Conservation (phyloP, 2,888 invertebrate genomes). For the Bombylius discolor region DNA sequence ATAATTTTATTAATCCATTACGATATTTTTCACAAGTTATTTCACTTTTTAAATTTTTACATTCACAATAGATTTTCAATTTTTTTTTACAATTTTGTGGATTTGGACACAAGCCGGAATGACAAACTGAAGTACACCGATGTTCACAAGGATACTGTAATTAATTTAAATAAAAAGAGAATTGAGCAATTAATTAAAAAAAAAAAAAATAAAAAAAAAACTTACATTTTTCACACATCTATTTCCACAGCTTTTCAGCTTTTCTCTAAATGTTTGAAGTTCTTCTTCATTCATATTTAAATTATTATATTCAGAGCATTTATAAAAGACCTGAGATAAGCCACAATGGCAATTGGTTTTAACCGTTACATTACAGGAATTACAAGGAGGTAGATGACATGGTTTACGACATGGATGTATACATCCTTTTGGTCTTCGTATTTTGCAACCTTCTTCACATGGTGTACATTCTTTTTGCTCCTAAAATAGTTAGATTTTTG, state of each 20-base stretch:
- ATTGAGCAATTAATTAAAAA: neutral
- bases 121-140: slow-evolving; percentile 61
- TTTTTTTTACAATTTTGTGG: slow-evolving; percentile 62
- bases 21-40: slow-evolving; percentile 50
- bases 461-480: slow-evolving; percentile 41
- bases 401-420: slow-evolving; percentile 55
- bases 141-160: slow-evolving; percentile 69
- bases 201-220: slow-evolving; percentile 12
- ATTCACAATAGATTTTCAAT: slow-evolving; percentile 63
- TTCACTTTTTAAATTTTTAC: slow-evolving; percentile 64
- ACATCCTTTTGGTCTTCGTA: slow-evolving; percentile 58
- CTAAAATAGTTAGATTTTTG: slow-evolving; percentile 22
- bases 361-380: slow-evolving; percentile 57
- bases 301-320: slow-evolving; percentile 54
- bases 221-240: slow-evolving; percentile 72
- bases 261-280: slow-evolving; percentile 23
- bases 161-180: slow-evolving; percentile 1
- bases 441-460: slow-evolving; percentile 47
- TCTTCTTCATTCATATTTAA: slow-evolving; percentile 38
- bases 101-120: slow-evolving; percentile 55
- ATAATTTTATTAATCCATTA: slow-evolving; percentile 29
- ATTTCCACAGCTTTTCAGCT: slow-evolving; percentile 52
- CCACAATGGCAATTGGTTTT: slow-evolving; percentile 72
- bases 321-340: slow-evolving; percentile 57
- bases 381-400: slow-evolving; percentile 64